These are phyloP conservation scores for Girardinichthys multiradiatus DNA, from an alignment of 2,113 vertebrate species.

Conservation along the genomic window DNA sequence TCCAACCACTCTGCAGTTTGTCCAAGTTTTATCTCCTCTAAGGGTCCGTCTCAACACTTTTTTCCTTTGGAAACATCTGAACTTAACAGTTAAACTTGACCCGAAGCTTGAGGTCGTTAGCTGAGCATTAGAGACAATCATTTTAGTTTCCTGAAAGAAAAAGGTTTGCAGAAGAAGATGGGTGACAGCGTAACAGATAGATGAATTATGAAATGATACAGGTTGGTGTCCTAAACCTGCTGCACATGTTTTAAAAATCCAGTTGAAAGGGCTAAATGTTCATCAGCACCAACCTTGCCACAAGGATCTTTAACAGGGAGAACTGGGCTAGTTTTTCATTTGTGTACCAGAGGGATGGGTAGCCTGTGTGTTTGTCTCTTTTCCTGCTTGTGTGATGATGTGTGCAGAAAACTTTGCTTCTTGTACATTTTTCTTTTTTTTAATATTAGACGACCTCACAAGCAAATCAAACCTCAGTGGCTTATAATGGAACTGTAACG, in stretches of 20 bases:
- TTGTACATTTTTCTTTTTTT: slow-evolving; percentile 51
- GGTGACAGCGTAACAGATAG: background rate
- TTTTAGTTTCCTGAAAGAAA: background rate
- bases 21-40: background rate
- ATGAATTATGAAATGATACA: background rate
- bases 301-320: slow-evolving; percentile 31
- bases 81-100: background rate
- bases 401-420: slow-evolving; percentile 38
- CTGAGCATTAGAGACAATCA: slow-evolving; percentile 62
- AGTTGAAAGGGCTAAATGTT: slow-evolving; percentile 38
- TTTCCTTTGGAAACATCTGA: background rate
- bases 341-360: slow-evolving; percentile 1
- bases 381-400: slow-evolving; percentile 23
- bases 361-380: slow-evolving; percentile 9
- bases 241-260: slow-evolving; percentile 35
- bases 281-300: slow-evolving; percentile 61
- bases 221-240: slow-evolving; percentile 24
- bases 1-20: slow-evolving; percentile 4
- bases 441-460: slow-evolving; percentile 72
- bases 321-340: slow-evolving; percentile 1
- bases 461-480: slow-evolving; percentile 74
- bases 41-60: background rate
- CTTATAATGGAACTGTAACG: slow-evolving; percentile 57
- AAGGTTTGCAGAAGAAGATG: background rate
- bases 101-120: background rate